These are phyloP conservation scores for Gopherus evgoodei DNA, from an alignment of 2,113 vertebrate species.

Conservation along the genomic window DNA sequence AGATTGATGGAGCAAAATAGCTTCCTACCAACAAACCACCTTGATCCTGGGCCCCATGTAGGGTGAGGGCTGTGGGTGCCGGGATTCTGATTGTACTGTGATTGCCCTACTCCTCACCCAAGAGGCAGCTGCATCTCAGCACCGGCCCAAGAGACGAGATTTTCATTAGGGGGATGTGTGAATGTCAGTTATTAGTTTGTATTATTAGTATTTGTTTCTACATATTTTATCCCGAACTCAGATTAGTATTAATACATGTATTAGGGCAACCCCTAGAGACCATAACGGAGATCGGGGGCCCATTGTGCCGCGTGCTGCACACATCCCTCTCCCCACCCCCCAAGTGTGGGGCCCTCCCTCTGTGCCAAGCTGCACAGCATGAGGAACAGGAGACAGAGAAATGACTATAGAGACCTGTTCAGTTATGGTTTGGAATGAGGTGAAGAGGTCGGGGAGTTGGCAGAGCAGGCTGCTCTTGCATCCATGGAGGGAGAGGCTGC, in stretches of 20 bases:
- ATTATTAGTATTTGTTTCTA: neutral
- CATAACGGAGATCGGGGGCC: neutral
- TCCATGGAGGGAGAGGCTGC: neutral
- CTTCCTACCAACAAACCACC: neutral
- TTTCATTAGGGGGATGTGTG: neutral
- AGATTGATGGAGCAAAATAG: neutral
- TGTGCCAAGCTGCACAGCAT: neutral
- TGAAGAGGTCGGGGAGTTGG: neutral
- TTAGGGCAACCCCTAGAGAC: neutral
- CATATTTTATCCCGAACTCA: neutral
- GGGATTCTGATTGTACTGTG: neutral
- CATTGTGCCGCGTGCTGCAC: neutral
- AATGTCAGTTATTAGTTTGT: neutral
- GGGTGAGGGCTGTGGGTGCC: neutral
- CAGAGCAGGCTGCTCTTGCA: neutral
- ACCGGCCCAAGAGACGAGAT: neutral
- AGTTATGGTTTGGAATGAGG: neutral
- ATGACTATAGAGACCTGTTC: neutral
- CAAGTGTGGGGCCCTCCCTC: neutral
- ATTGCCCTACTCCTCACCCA: neutral
- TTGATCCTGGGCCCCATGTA: neutral
- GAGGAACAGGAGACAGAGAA: neutral
- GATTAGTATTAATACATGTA: neutral
- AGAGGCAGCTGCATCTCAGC: neutral
- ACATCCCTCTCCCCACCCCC: neutral